Base-by-base conservation (phyloP, 2,797 vertebrate genomes). In the Acrossocheilus fasciatus region DNA sequence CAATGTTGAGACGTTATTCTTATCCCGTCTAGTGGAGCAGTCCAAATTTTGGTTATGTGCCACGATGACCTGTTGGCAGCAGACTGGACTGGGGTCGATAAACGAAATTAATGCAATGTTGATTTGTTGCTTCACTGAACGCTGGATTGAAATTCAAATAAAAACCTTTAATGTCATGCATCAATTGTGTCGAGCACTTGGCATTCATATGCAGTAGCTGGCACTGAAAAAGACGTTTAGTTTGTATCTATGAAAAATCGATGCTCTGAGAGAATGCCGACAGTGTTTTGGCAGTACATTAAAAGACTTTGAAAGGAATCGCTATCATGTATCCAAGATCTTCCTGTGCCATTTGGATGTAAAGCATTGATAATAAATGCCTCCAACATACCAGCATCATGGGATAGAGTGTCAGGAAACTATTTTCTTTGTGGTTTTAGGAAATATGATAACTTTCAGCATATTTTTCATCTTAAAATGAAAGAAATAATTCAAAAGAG, bases 61-160 rank as follows among this genome's bases (percentile, higher is more conserved):
- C 39, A 6, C 15, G 0, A 20, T 66, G 47, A 85, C 64, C 81
- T 89, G 59, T 83, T 73, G 72, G 57, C 43, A 45, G 23, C 43
- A 66, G 34, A 66, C 43, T 85, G 64, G 82, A 84, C 81, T 75
- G 66, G 34, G 86, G 81, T 87, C 43, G 83, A 86, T 87, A 89
- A 87, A 81, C 26, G 23, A 79, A 87, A 89, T 87, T 64, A 87
- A 89, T 82, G 75, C 85, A 86, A 86, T 87, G 85, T 88, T 90
- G 85, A 85, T 89, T 87, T 89, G 85, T 87, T 88, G 90, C 83
- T 89, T 86, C 81, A 87, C 73, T 86, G 83, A 88, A 87, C 64
- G 64, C 82, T 57, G 54, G 76, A 87, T 85, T 86, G 76, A 81
- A 88, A 87, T 87, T 87, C 69, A 82, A 87, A 80, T 88, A 88